Conservation (phyloP, 2,797 vertebrate genomes). For the Hydrolagus colliei region DNA sequence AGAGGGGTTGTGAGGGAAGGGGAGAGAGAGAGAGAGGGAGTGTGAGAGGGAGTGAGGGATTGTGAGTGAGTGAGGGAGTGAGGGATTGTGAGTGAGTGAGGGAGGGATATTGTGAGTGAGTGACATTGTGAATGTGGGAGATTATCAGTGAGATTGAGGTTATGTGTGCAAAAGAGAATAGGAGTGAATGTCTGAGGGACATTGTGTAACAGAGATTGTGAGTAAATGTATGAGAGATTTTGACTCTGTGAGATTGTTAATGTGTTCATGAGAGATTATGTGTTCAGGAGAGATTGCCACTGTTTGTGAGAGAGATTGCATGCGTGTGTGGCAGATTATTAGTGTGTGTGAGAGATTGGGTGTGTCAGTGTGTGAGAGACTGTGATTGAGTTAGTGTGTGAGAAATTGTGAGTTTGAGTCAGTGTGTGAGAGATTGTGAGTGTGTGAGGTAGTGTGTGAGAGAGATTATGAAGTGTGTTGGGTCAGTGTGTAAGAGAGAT, state of each 20-base stretch:
- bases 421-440: background rate
- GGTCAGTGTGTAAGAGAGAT: background rate
- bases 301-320: background rate
- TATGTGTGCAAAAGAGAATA: background rate
- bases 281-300: background rate
- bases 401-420: background rate
- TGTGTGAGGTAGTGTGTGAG: background rate
- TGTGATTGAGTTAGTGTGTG: background rate
- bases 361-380: background rate
- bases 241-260: background rate
- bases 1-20: no score
- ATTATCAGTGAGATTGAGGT: background rate
- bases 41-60: background rate
- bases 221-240: background rate
- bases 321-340: background rate
- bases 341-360: background rate
- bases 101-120: background rate
- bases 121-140: background rate
- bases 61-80: background rate
- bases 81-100: background rate
- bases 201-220: background rate
- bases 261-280: background rate
- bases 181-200: background rate
- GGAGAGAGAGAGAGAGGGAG: no score
- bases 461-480: background rate